Conservation (phyloP, 2,797 vertebrate species). For the Falco novaeseelandiae region DNA sequence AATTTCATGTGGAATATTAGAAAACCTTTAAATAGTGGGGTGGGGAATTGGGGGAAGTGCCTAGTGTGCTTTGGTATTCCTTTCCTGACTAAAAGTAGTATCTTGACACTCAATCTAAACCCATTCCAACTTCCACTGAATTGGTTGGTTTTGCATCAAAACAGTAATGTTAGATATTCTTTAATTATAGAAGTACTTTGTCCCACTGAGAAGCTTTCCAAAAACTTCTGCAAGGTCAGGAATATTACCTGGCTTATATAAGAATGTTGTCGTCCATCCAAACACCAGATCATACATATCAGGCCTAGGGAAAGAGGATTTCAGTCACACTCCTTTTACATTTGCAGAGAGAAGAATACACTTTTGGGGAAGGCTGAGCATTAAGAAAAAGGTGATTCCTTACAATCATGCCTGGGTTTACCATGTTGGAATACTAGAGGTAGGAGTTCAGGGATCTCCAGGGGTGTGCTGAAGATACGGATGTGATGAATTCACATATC, state of each 20-base stretch:
- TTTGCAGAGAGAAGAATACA: neutral
- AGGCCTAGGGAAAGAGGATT: neutral
- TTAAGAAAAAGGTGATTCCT: neutral
- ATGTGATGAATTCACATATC: neutral
- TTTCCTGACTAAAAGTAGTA: neutral
- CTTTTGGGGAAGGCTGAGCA: neutral
- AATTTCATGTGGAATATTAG: neutral
- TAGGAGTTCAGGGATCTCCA: neutral
- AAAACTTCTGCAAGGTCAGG: neutral
- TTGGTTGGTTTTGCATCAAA: neutral
- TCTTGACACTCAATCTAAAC: neutral
- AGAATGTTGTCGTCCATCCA: neutral
- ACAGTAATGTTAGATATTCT: neutral
- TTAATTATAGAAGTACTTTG: neutral
- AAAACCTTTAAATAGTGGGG: neutral
- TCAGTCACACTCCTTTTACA: neutral
- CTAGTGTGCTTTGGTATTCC: neutral
- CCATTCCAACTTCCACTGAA: neutral
- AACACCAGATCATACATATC: neutral
- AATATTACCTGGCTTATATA: neutral
- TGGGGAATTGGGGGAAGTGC: rapidly evolving
- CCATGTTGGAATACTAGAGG: neutral
- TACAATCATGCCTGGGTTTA: neutral
- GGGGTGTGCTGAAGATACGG: neutral
- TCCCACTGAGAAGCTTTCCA: neutral